These are phyloP conservation scores for Meda fulgida DNA, from an alignment of 2,797 vertebrate genomes.

Conservation along the genomic window DNA sequence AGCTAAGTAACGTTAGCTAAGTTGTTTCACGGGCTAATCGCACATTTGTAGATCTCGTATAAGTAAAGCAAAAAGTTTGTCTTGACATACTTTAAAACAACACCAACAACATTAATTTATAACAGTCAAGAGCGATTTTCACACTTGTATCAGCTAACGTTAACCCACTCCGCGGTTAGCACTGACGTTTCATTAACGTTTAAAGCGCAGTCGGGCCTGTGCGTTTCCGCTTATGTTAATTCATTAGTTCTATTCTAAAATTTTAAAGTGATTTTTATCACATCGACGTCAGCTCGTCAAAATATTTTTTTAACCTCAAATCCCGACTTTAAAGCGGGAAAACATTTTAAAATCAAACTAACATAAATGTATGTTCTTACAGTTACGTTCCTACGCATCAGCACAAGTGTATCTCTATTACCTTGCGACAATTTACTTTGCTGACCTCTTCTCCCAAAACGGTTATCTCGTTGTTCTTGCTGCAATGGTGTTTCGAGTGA, in stretches of 20 bases:
- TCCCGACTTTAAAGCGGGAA: background rate
- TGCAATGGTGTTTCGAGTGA: background rate
- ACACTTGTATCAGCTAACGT: background rate
- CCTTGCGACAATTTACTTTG: background rate
- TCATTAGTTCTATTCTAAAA: background rate
- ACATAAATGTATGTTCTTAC: background rate
- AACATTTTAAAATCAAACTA: background rate
- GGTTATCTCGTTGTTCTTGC: background rate
- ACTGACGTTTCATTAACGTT: conserved; percentile 23
- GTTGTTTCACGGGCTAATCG: background rate
- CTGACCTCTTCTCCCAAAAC: conserved; percentile 2
- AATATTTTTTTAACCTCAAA: background rate
- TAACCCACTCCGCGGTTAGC: background rate
- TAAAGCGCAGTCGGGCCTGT: conserved; percentile 2
- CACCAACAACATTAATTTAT: background rate
- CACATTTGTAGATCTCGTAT: too few species aligned
- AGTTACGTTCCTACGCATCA: background rate
- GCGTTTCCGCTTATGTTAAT: background rate
- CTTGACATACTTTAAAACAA: background rate
- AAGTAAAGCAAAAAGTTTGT: background rate
- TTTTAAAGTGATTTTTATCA: background rate
- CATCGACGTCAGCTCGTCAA: too few species aligned
- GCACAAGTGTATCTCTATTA: background rate
- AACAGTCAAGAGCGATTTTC: background rate
- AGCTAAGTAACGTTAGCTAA: background rate